Evolutionary conservation across 2,113 vertebrate genomes (phyloP), one percentile per base, ranked within the genome.

Genomic region (Hemichromis elongatus): DNA sequence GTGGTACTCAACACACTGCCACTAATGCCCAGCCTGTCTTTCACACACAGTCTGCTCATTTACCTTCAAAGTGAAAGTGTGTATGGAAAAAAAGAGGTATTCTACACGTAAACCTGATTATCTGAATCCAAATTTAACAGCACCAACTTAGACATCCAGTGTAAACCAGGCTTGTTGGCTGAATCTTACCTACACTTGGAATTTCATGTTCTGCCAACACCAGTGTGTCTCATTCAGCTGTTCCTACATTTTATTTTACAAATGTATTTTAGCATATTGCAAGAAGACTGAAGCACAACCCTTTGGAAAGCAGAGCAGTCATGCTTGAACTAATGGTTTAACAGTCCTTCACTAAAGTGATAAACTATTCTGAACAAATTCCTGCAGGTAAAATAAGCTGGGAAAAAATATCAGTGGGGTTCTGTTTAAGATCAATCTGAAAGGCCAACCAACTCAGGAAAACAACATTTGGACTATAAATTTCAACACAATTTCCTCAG

Each of bases 351-450:
- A 87, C 91, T 92, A 85, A 91, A 91, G 88, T 90, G 85, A 92
- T 96, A 94, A 93, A 95, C 95, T 91, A 93, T 90, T 91, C 79
- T 87, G 80, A 81, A 87, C 91, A 94, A 94, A 95, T 96, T 92
- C 94, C 91, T 94, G 81, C 85, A 78, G 89, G 88, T 89, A 95
- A 95, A 93, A 95, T 93, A 90, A 94, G 95, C 68, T 30, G 59
- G 61, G 57, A 77, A 90, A 56, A 94, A 88, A 93, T 79, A 91
- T 95, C 70, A 85, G 50, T 77, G 37, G 90, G 85, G 93, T 73
- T 94, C 96, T 96, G 96, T 83, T 95, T 88, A 92, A 90, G 86
- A 93, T 96, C 95, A 95, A 82, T 83, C 66, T 87, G 90, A 93
- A 92, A 90, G 91, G 73, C 82, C 84, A 82, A 90, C 85, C 75